These are phyloP conservation scores for Eublepharis macularius DNA, from an alignment of 2,113 vertebrate species.

Conservation along the genomic window DNA sequence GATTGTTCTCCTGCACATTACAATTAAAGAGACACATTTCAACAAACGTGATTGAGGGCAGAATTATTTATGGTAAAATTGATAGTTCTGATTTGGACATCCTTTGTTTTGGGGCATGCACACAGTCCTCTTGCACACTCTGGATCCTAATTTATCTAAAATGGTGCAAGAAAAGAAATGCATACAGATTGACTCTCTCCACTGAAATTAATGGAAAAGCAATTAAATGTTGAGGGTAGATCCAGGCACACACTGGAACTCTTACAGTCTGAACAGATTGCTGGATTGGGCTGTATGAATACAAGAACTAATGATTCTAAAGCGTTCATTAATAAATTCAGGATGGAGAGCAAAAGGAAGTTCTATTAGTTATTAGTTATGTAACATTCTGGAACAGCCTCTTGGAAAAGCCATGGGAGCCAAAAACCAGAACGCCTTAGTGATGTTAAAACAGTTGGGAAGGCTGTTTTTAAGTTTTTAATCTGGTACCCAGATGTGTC, in stretches of 20 bases:
- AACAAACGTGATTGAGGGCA: not conserved
- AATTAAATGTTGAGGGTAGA: not conserved
- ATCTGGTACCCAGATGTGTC: slow-evolving; percentile 11
- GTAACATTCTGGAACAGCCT: not conserved
- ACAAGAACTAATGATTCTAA: not conserved
- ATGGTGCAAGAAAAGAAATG: not conserved
- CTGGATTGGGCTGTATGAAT: not conserved
- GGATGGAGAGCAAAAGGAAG: not conserved
- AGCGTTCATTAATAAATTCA: not conserved
- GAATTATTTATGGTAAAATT: not conserved
- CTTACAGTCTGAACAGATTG: not conserved
- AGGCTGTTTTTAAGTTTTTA: not conserved
- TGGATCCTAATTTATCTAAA: not conserved
- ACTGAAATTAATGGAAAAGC: not conserved
- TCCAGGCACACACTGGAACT: not conserved
- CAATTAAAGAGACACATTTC: not conserved
- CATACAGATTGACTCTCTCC: not conserved
- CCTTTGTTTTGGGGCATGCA: too few relatives aligned
- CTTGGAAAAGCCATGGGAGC: not conserved
- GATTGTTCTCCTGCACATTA: slow-evolving; percentile 10
- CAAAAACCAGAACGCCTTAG: not conserved
- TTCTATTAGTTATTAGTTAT: not conserved
- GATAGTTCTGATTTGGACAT: not conserved
- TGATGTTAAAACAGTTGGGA: not conserved
- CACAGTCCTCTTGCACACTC: not conserved